Evolutionary conservation across 2,888 invertebrate genomes (phyloP).

Genomic region (Spisula subtruncata): DNA sequence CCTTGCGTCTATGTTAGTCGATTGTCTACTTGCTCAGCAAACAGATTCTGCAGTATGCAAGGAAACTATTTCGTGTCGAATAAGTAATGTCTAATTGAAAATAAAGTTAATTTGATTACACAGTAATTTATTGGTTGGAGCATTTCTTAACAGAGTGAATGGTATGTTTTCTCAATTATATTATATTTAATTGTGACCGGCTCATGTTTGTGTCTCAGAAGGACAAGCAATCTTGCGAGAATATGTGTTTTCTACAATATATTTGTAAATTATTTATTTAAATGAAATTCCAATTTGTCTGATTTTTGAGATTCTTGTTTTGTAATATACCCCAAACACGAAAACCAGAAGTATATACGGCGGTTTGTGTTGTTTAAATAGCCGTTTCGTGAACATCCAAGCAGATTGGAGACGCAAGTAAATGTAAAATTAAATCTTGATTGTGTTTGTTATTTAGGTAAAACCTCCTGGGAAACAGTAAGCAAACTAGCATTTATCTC

Average conservation of each 20-base stretch:
- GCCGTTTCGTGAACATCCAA: not conserved
- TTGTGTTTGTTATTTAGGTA: not conserved
- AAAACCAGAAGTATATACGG: not conserved
- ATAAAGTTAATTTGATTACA: constrained; percentile 27
- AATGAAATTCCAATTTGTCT: constrained; percentile 27
- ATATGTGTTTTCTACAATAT: not conserved
- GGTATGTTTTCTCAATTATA: constrained; percentile 7
- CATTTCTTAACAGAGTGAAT: not conserved
- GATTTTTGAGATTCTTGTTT: not conserved
- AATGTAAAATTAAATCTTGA: constrained; percentile 24
- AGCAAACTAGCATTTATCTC: no score
- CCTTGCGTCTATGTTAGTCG: not conserved
- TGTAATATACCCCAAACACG: not conserved
- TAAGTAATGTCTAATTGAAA: constrained; percentile 24
- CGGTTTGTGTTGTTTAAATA: not conserved
- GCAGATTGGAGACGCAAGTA: not conserved
- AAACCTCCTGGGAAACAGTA: not conserved
- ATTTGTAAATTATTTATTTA: constrained; percentile 24
- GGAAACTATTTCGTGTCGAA: not conserved
- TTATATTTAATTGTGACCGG: constrained; percentile 24
- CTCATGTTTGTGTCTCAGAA: not conserved
- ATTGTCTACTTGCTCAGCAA: not conserved
- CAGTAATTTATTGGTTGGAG: not conserved
- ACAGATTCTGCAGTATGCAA: not conserved
- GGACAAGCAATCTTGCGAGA: not conserved